These are phyloP conservation scores for Archocentrus centrarchus DNA, from an alignment of 2,113 vertebrate species.

Conservation along the genomic window DNA sequence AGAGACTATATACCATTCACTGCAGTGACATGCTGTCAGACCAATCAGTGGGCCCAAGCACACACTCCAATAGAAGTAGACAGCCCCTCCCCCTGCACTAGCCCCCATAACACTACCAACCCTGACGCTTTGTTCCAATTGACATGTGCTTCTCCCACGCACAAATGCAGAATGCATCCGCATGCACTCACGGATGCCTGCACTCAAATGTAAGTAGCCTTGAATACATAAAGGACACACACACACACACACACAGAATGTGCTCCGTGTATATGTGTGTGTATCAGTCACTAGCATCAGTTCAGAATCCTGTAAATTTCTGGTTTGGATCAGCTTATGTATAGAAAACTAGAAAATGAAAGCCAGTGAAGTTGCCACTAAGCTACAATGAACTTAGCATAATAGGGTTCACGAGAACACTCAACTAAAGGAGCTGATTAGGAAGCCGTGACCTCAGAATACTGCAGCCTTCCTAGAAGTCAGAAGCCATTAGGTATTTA, in stretches of 20 bases:
- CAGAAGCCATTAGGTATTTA: constrained; percentile 75
- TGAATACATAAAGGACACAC: constrained; percentile 22
- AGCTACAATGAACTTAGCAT: constrained; percentile 36
- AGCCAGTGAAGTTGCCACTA: constrained; percentile 10
- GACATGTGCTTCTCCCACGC: constrained; percentile 62
- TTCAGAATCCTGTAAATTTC: constrained; percentile 9
- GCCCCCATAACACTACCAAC: constrained; percentile 54
- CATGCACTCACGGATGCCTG: constrained; percentile 18
- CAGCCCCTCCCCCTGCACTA: constrained; percentile 70
- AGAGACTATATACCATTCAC: constrained; percentile 60
- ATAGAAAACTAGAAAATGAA: constrained; percentile 16
- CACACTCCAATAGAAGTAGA: constrained; percentile 73
- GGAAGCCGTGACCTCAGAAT: constrained; percentile 54
- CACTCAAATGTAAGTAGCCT: constrained; percentile 29
- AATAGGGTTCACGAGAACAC: constrained; percentile 50
- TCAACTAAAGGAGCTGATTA: constrained; percentile 65
- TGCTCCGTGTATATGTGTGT: too few species aligned
- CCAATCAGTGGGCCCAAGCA: constrained; percentile 72
- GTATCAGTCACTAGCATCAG: constrained; percentile 19
- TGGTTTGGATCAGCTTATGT: not conserved
- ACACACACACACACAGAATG: not conserved
- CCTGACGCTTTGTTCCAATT: constrained; percentile 66
- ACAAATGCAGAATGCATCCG: constrained; percentile 28
- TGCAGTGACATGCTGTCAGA: constrained; percentile 75
- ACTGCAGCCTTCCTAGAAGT: constrained; percentile 75